These are phyloP conservation scores for Plumapathes pennacea DNA, from an alignment of 92 coral and sea anemone species.

Conservation along the genomic window DNA sequence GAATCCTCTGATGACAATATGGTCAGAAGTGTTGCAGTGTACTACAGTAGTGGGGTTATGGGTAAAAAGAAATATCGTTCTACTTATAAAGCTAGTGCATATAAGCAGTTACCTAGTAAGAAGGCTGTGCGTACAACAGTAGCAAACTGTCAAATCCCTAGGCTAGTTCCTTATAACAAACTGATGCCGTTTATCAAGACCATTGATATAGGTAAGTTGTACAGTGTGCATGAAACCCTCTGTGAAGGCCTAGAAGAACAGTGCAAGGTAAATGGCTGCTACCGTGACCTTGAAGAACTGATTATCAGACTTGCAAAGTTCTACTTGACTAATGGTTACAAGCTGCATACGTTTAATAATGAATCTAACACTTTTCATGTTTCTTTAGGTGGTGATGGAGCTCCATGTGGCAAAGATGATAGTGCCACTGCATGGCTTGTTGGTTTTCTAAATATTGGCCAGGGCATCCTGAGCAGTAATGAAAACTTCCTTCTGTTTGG, in stretches of 20 bases:
- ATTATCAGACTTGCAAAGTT: constrained; percentile 30
- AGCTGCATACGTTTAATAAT: constrained; percentile 27
- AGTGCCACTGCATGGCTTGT: constrained; percentile 63
- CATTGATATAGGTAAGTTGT: constrained; percentile 38
- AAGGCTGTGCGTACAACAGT: constrained; percentile 41
- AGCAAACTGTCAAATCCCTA: constrained; percentile 30
- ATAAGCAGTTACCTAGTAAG: neutral
- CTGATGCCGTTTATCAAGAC: constrained; percentile 46
- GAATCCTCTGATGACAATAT: constrained; percentile 46
- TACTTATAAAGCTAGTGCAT: constrained; percentile 33
- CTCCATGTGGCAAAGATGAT: constrained; percentile 63
- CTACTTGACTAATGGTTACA: constrained; percentile 30
- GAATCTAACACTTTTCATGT: constrained; percentile 38
- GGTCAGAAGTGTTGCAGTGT: constrained; percentile 47
- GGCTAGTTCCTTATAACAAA: constrained; percentile 44
- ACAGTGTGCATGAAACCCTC: constrained; percentile 35
- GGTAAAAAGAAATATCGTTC: constrained; percentile 56
- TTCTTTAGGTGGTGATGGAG: constrained; percentile 65
- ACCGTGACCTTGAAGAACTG: constrained; percentile 28
- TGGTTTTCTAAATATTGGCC: constrained; percentile 40
- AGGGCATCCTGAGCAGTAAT: constrained; percentile 40
- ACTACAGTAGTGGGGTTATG: constrained; percentile 63
- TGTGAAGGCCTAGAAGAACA: constrained; percentile 33
- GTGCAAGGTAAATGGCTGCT: constrained; percentile 38
- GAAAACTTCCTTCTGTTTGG: constrained; percentile 54